Base-by-base conservation (phyloP, 2,113 vertebrate species). In the Hippocampus mohnikei region DNA sequence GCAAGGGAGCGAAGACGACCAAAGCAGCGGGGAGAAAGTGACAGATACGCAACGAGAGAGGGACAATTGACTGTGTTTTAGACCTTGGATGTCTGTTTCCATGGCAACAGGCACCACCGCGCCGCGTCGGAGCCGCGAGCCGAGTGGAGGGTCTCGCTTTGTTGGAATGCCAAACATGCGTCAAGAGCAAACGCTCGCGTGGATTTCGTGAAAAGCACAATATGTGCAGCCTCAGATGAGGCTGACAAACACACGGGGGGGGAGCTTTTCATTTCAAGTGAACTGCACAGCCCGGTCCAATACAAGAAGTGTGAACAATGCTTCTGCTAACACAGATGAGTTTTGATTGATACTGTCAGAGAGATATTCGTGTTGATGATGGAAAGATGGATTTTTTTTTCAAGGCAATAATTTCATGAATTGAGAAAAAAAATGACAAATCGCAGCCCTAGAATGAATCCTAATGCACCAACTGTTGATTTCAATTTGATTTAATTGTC, bases 51-150 rank as follows among this genome's bases (percentile, higher is more conserved):
- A 58, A 33, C 23, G 44, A 67, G 72, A 76, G 82, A 71, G 81
- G 81, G 77, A 79, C 68, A 84, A 87, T 90, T 85, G 86, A 90
- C 81, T 88, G 74, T 77, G 84, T 84, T 72, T 59, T 80, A 84
- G 84, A 90, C 87, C 84, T 64, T 87, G 73, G 84, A 76, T 85
- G 85, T 89, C 81, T 90, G 92, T 93, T 92, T 87, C 91, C 88
- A 93, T 93, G 87, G 92, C 84, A 91, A 93, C 91, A 75, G 77
- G 85, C 84, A 89, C 83, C 70, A 86, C 88, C 82, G 77, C 73
- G 86, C 85, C 84, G 88, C 85, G 78, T 88, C 87, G 88, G 74
- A 74, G 80, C 81, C 73, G 75, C 83, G 73, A 81, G 76, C 79
- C 12, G 81, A 88, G 82, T 75, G 64, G 53, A 78, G 66, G 82